Evolutionary conservation across 2,888 invertebrate genomes (phyloP), one percentile per base, ranked within the genome.

Genomic region (Orchesella flavescens): DNA sequence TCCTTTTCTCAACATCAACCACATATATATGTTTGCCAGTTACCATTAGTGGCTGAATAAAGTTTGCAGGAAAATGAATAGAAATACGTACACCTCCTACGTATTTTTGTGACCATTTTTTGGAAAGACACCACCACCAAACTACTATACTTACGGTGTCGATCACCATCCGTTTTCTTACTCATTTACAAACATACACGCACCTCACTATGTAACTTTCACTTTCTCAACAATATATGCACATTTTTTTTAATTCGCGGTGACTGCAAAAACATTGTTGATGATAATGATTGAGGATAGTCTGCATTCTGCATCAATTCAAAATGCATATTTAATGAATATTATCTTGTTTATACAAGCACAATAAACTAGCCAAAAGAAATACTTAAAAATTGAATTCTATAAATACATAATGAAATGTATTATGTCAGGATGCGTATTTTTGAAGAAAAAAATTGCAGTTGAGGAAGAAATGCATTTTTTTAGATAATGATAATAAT

Each of bases 161-260:
- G 73, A 74, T 61, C 43, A 46, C 59, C 74, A 63, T 53, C 78
- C 57, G 24, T 59, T 61, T 23, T 55, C 66, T 65, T 57, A 13
- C 44, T 24, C 57, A 46, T 69, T 19, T 13, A 44, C 44, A 17
- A 55, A 15, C 59, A 46, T 17, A 59, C 57, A 55, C 61, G 24
- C 24, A 24, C 23, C 24, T 13, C n/a, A 65, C 43, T 17, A 44
- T 65, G 57, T 23, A 76, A 76, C 82, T 82, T 82, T 82, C 82
- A 82, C 82, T 82, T 82, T 82, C 82, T 82, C 82, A 59, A 72
- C 76, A 76, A 76, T 76, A 63, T 82, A 69, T 65, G 34, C 57
- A 34, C n/a, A 55, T 76, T 82, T 82, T 82, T 82, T 72, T 44
- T 55, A 23, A 55, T 55, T 76, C 63, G 69, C 68, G 69, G 74